Evolutionary conservation across 35 echinoderm and acorn worm species (phyloP).

Genomic region (Holothuria glaberrima): DNA sequence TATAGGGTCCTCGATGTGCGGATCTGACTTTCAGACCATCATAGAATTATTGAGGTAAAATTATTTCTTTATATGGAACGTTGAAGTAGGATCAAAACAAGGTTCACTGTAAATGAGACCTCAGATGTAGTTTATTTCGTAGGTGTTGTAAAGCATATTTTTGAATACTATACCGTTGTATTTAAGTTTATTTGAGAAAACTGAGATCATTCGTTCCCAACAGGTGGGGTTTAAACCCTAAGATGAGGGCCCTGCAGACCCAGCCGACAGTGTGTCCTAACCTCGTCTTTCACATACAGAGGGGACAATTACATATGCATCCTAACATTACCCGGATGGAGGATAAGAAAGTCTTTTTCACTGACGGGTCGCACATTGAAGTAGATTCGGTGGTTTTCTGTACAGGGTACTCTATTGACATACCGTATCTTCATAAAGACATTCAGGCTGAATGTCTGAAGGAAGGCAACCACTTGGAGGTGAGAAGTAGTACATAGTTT

Average conservation of each 20-base stretch:
- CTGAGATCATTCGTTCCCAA: neutral
- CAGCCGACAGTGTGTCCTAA: conserved; percentile 93
- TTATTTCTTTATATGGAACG: no score
- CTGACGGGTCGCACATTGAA: conserved; percentile 65
- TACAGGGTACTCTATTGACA: conserved; percentile 84
- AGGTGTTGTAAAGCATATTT: no score
- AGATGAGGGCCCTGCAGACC: conserved; percentile 86
- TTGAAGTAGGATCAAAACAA: no score
- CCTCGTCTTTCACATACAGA: conserved; percentile 84
- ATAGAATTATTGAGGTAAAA: no score
- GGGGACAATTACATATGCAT: conserved; percentile 80
- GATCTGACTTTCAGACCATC: no score
- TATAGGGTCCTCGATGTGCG: no score
- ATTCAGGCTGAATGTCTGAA: conserved; percentile 67
- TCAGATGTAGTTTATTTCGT: no score
- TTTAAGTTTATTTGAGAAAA: no score
- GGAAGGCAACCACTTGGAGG: conserved; percentile 45
- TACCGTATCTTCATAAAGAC: conserved; percentile 80
- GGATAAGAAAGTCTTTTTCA: conserved; percentile 73
- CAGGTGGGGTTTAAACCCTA: conserved; percentile 93
- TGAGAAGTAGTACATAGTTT: neutral
- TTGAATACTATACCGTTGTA: no score
- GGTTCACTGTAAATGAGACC: no score
- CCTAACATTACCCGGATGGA: conserved; percentile 79
- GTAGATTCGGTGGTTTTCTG: conserved; percentile 81